Percentiles rank a stretch among this genome's conserved stretches.
Evolutionary conservation across 1,140 invertebrate species (phyloP).

Genomic region (Mya arenaria): DNA sequence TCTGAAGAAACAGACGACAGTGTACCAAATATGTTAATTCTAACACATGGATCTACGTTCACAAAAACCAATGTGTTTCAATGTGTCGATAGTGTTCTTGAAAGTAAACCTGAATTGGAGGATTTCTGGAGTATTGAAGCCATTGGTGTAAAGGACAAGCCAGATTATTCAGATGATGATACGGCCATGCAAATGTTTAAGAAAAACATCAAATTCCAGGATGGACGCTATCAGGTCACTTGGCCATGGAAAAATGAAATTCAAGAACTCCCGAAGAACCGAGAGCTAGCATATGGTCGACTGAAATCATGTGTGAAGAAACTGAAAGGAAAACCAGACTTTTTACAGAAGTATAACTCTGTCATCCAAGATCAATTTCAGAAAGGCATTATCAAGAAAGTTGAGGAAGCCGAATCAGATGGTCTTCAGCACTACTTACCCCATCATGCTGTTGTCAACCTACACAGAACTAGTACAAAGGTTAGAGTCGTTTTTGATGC

Average conservation of each 20-base stretch:
- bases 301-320: not conserved
- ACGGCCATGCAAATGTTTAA: not conserved
- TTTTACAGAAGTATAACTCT: not conserved
- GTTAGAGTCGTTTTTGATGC: not conserved
- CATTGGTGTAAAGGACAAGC: not conserved
- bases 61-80: not conserved
- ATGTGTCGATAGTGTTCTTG: not conserved
- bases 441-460: slow-evolving; percentile 7
- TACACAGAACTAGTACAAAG: not conserved
- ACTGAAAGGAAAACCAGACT: slow-evolving; percentile 6
- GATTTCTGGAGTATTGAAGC: not conserved
- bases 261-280: not conserved
- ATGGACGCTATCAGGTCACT: not conserved
- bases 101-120: not conserved
- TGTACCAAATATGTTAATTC: no score
- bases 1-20: no score
- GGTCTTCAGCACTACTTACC: slow-evolving; percentile 26
- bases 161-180: not conserved
- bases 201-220: slow-evolving; percentile 1
- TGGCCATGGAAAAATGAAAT: slow-evolving; percentile 1
- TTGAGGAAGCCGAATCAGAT: not conserved
- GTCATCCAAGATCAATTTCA: slow-evolving; percentile 25
- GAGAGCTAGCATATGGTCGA: not conserved
- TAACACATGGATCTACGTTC: not conserved
- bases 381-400: slow-evolving; percentile 14